These are phyloP conservation scores for Aphaenogaster floridana DNA, from an alignment of 1,140 invertebrate genomes.

Conservation along the genomic window DNA sequence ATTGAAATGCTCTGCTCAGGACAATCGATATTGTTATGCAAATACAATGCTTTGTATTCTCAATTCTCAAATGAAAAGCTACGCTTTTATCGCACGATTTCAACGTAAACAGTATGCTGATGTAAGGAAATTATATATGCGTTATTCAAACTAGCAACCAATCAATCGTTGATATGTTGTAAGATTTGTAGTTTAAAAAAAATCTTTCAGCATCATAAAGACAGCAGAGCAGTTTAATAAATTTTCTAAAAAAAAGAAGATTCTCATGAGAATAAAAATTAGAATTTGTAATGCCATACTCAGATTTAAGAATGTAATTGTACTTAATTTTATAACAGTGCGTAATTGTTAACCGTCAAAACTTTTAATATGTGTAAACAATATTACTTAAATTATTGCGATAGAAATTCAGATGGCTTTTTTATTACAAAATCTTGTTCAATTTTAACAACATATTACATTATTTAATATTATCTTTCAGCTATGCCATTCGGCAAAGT, in stretches of 20 bases:
- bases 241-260: neutral
- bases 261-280: neutral
- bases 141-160: neutral
- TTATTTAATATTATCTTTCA: conserved; percentile 74
- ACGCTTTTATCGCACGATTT: neutral
- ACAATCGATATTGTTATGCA: conserved; percentile 56
- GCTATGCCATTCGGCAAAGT: conserved; percentile 92
- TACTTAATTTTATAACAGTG: neutral
- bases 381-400: neutral
- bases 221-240: neutral
- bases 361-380: neutral
- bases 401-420: neutral
- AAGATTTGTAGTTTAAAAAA: neutral
- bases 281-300: no score
- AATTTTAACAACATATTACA: neutral
- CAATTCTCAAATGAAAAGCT: neutral
- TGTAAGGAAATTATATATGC: no score
- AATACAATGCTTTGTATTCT: conserved; percentile 43
- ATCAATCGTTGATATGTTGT: neutral
- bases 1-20: neutral
- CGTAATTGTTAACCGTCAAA: neutral
- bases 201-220: neutral
- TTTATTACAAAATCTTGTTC: neutral
- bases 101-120: no score
- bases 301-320: neutral